Evolutionary conservation across 2,113 vertebrate species (phyloP), one percentile per base, ranked within the genome.

Genomic region (Sinocyclocheilus grahami): DNA sequence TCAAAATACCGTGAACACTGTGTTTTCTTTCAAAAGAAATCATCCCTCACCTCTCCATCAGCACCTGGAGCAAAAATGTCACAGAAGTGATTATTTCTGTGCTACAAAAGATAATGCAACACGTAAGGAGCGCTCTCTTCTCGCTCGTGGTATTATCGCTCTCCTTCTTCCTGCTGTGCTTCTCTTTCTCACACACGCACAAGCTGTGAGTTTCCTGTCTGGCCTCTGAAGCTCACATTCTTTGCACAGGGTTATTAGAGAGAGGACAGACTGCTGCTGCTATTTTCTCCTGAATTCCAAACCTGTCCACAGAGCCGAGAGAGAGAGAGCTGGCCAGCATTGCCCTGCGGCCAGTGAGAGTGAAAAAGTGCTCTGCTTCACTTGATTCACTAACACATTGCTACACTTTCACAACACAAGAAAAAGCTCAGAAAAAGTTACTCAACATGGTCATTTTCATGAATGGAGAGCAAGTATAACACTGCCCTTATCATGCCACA

Each of bases 251-350:
- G 33, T 75, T 91, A 82, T 87, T 90, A 65, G 82, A 91, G 83
- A 88, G 80, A 91, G 84, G 89, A 88, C 84, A 63, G 74, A 85
- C 87, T 62, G 48, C 30, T 85, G 86, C 90, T 84, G 86, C 90
- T 86, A 91, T 92, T 94, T 94, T 91, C 92, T 93, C 71, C 75
- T 89, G 88, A 79, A 94, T 94, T 92, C 91, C 91, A 90, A 79
- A 89, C 86, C 62, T 72, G 87, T 86, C 77, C 89, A 87, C 87
- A 90, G 84, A 78, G 77, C 33, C 13, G 58, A 86, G 83, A 72
- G 16, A 63, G 37, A 85, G 22, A 63, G 37, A 85, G 39, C 9
- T 69, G 46, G 74, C 74, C 79, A 84, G 75, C 46, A 46, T 80
- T 51, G 78, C 46, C 62, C 22, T 65, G 86, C 18, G 11, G 33